Conservation (phyloP, 2,113 vertebrate species). For the Symphodus melops region DNA sequence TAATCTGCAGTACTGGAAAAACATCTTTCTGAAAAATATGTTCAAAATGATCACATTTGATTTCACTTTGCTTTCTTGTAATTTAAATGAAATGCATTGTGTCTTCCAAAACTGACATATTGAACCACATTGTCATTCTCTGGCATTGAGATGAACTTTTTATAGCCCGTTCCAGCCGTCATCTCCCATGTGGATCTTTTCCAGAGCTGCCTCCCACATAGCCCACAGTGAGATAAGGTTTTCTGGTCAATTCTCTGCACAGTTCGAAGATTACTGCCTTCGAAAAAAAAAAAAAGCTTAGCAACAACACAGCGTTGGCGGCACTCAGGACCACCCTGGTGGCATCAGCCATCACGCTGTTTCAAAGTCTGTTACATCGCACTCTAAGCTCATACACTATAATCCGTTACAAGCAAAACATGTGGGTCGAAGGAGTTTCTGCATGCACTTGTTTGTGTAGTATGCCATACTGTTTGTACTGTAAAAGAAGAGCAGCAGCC, state of each 20-base stretch:
- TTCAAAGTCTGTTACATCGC: conserved; percentile 46
- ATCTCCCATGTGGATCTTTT: background rate
- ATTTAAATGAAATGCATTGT: background rate
- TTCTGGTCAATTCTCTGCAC: conserved; percentile 18
- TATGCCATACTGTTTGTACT: background rate
- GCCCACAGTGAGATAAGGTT: conserved; percentile 10
- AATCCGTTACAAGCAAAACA: conserved; percentile 35
- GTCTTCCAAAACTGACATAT: background rate
- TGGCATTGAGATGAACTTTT: background rate
- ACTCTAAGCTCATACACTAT: conserved; percentile 18
- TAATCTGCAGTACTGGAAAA: background rate
- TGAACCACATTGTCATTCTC: background rate
- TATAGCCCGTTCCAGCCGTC: background rate
- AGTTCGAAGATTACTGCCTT: conserved; percentile 27
- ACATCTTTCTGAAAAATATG: background rate
- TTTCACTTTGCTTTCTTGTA: background rate
- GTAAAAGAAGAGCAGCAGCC: background rate
- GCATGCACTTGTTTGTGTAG: background rate
- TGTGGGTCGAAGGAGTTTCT: conserved; percentile 3
- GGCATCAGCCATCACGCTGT: conserved; percentile 20
- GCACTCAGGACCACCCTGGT: conserved; percentile 21
- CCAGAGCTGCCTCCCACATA: background rate
- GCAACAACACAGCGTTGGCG: background rate
- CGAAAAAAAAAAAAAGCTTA: background rate
- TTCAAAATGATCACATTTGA: background rate